phyloP scores from a whole-genome alignment of 2,888 invertebrate species.

The Nebria salina region DNA sequence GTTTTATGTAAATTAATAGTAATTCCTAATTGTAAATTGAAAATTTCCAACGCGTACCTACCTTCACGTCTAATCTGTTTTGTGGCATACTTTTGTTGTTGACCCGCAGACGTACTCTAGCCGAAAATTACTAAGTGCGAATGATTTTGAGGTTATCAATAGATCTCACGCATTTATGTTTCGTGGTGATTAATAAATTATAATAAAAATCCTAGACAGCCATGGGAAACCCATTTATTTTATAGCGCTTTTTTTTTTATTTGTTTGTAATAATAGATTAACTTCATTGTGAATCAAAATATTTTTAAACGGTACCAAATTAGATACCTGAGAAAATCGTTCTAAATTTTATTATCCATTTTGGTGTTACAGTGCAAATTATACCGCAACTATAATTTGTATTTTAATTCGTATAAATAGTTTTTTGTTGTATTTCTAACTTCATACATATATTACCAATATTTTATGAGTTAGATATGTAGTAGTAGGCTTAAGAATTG shows the following conservation, averaged over 20 bases:
- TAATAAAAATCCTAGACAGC: background rate
- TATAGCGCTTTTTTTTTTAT: background rate
- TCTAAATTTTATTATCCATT: background rate
- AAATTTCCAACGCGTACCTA: background rate
- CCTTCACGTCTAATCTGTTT: background rate
- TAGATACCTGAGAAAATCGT: background rate
- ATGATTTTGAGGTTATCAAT: background rate
- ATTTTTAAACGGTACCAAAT: background rate
- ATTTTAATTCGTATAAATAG: no score
- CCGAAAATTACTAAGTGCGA: background rate
- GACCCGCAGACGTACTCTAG: background rate
- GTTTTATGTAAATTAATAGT: no score
- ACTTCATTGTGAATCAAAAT: background rate
- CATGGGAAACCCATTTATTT: background rate
- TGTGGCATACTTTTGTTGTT: background rate
- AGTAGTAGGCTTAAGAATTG: background rate
- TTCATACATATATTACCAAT: background rate
- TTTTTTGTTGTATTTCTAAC: background rate
- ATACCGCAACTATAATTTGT: background rate
- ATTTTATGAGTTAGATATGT: background rate
- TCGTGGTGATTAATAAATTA: background rate
- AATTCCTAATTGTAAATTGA: background rate
- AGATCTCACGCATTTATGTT: background rate
- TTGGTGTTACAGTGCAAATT: background rate
- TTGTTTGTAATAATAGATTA: background rate